Evolutionary conservation across 2,113 vertebrate species (phyloP).

Genomic region (Dipodomys spectabilis): DNA sequence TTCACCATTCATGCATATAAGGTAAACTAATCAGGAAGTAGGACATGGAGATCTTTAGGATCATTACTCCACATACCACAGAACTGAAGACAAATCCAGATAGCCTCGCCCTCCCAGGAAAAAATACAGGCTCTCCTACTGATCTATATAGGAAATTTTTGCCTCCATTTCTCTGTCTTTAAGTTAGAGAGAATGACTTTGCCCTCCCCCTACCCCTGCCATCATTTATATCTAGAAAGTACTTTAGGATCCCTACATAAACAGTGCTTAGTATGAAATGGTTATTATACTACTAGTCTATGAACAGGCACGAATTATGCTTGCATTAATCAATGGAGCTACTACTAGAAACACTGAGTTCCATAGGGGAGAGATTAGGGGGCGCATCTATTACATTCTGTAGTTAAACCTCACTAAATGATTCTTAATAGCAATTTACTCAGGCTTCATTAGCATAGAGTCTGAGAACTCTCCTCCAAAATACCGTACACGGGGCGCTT

Average conservation of each 20-base stretch:
- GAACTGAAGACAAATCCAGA: neutral
- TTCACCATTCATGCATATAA: neutral
- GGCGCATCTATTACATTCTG: slow-evolving; percentile 63
- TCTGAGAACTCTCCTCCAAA: slow-evolving; percentile 61
- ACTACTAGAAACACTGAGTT: slow-evolving; percentile 6
- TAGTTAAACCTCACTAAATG: slow-evolving; percentile 76
- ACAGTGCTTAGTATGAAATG: neutral
- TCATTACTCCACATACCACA: neutral
- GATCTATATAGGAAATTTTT: neutral
- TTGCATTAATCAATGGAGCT: slow-evolving; percentile 36
- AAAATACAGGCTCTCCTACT: neutral
- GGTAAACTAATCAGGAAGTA: neutral
- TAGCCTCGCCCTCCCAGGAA: neutral
- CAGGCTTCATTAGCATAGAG: slow-evolving; percentile 72
- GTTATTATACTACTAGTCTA: slow-evolving; percentile 14
- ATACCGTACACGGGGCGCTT: neutral
- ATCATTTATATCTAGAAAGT: slow-evolving; percentile 9
- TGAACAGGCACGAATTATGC: slow-evolving; percentile 36
- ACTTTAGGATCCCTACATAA: slow-evolving; percentile 47
- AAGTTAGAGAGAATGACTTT: neutral
- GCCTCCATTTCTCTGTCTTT: neutral
- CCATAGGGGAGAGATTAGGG: slow-evolving; percentile 48
- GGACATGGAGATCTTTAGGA: neutral
- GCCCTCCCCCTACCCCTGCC: neutral
- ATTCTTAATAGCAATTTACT: slow-evolving; percentile 75